A percentile compares a stretch with the other conserved stretches of the same genome.
These are phyloP conservation scores for Styela plicata DNA, from an alignment of 23 tunicate genomes.

Conservation along the genomic window DNA sequence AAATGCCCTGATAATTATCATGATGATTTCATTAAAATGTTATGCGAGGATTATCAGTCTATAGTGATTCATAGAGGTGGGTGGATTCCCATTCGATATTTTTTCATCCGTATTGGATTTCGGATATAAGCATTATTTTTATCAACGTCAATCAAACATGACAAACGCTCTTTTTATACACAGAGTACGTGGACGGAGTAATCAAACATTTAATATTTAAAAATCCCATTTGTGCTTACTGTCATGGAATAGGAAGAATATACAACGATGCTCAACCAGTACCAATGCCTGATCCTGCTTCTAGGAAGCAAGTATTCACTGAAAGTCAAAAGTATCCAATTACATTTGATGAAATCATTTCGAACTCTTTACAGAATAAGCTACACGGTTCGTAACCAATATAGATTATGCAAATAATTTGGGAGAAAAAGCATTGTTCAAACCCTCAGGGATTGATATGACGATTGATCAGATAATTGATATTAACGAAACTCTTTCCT, in stretches of 20 bases:
- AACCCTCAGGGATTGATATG: too few species aligned
- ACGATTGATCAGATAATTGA: too few species aligned
- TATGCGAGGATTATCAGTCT: conserved; percentile 61
- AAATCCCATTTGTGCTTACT: conserved; percentile 57
- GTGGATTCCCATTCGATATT: too few species aligned
- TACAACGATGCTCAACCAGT: background rate
- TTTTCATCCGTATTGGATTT: too few species aligned
- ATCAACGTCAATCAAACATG: too few species aligned
- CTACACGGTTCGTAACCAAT: too few species aligned
- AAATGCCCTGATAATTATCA: conserved; percentile 45
- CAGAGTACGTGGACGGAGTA: conserved; percentile 13
- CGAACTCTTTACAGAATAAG: too few species aligned
- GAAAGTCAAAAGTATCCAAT: background rate
- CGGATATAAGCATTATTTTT: too few species aligned
- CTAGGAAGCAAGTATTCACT: background rate
- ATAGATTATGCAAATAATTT: too few species aligned
- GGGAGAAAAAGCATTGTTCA: too few species aligned
- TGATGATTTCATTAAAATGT: conserved; percentile 9
- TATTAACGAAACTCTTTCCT: too few species aligned
- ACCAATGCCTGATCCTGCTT: background rate
- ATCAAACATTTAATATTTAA: conserved; percentile 23
- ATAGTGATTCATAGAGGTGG: conserved; percentile 43
- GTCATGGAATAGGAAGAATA: conserved; percentile 36
- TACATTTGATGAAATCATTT: background rate
- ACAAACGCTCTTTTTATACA: background rate